Conservation (phyloP, 2,888 invertebrate species). For the Cactoblastis cactorum region DNA sequence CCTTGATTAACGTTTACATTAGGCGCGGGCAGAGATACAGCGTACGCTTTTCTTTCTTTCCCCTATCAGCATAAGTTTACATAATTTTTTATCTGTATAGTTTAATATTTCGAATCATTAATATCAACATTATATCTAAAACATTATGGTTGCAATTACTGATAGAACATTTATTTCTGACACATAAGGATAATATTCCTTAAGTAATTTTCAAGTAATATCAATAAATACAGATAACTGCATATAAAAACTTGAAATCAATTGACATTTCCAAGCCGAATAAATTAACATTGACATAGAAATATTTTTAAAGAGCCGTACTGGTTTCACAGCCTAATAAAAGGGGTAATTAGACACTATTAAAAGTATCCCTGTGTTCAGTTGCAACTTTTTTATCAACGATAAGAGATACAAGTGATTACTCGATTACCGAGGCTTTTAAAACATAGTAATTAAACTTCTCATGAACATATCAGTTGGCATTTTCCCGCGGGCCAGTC, state of each 20-base stretch:
- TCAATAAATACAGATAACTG: too few species aligned
- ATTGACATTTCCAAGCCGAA: neutral
- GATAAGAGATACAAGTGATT: slow-evolving; percentile 1
- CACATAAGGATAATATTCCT: too few species aligned
- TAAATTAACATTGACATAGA: neutral
- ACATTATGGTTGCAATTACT: too few species aligned
- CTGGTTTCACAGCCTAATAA: neutral
- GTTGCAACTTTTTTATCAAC: slow-evolving; percentile 8
- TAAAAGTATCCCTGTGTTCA: slow-evolving; percentile 1
- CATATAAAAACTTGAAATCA: neutral
- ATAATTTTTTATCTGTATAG: too few species aligned
- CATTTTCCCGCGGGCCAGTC: neutral
- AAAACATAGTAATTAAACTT: slow-evolving; percentile 7
- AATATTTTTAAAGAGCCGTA: neutral
- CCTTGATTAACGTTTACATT: too few species aligned
- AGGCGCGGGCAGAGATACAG: too few species aligned
- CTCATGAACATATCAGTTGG: slow-evolving; percentile 6
- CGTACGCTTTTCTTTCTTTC: too few species aligned
- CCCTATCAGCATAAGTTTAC: too few species aligned
- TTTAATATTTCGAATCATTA: too few species aligned
- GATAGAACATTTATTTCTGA: too few species aligned
- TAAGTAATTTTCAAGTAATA: too few species aligned
- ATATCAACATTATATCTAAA: too few species aligned
- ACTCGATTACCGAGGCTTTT: slow-evolving; percentile 4
- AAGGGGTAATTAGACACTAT: slow-evolving; percentile 5